A percentile compares a stretch with the other conserved stretches of the same genome.
Evolutionary conservation across 2,797 vertebrate genomes (phyloP).

Genomic region (Aeoliscus strigatus): DNA sequence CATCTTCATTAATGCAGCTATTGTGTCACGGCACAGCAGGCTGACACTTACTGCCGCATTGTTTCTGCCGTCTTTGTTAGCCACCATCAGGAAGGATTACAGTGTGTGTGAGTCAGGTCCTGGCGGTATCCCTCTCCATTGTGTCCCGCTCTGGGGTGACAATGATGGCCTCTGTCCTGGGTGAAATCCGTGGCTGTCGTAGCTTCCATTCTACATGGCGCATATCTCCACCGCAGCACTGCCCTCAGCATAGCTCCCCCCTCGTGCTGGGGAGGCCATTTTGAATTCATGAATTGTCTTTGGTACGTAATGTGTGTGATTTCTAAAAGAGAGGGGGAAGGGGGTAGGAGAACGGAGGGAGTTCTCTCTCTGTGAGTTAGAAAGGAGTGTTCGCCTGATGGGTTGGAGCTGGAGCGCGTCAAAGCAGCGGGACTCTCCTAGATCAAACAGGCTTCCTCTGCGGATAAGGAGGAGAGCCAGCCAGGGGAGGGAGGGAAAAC

Average conservation of each 20-base stretch:
- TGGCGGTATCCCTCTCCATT: conserved; percentile 68
- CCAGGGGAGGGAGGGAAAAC: conserved; percentile 27
- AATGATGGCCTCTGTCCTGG: conserved; percentile 63
- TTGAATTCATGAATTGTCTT: conserved; percentile 59
- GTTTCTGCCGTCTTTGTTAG: conserved; percentile 45
- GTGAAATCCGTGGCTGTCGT: conserved; percentile 51
- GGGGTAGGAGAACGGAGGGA: conserved; percentile 9
- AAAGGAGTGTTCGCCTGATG: conserved; percentile 29
- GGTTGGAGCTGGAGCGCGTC: conserved; percentile 47
- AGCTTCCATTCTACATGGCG: conserved; percentile 52
- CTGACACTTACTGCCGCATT: conserved; percentile 46
- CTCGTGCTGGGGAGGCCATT: conserved; percentile 44
- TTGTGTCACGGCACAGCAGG: conserved; percentile 40
- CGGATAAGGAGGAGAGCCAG: conserved; percentile 44
- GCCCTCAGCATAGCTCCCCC: conserved; percentile 26
- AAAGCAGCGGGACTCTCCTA: conserved; percentile 57
- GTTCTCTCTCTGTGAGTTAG: conserved; percentile 17
- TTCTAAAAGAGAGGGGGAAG: conserved; percentile 12
- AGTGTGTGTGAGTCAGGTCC: conserved; percentile 63
- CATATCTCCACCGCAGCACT: conserved; percentile 48
- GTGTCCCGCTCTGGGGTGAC: conserved; percentile 49
- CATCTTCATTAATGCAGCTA: conserved; percentile 26
- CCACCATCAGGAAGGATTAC: conserved; percentile 52
- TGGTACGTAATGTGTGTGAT: conserved; percentile 41
- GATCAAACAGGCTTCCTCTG: conserved; percentile 69